Conservation (phyloP, 2,113 vertebrate genomes). For the Sander lucioperca region DNA sequence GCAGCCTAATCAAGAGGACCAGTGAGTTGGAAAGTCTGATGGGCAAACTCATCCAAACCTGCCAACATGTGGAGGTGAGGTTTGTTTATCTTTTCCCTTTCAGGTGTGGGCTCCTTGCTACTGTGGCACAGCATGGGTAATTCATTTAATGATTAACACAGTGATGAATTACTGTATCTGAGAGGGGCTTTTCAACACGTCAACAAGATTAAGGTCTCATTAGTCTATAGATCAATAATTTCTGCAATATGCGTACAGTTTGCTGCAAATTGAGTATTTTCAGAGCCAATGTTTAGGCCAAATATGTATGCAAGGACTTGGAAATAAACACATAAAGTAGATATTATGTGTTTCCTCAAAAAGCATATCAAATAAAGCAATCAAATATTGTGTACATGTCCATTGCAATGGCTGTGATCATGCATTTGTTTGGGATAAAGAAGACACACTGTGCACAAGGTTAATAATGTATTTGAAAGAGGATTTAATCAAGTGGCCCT, state of each 20-base stretch:
- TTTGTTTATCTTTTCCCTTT: constrained; percentile 55
- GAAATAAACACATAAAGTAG: not conserved
- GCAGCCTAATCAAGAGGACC: constrained; percentile 98
- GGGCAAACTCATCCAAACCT: constrained; percentile 98
- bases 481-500: not conserved
- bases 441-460: constrained; percentile 11
- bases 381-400: not conserved
- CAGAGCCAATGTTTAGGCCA: not conserved
- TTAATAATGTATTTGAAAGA: not conserved
- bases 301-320: not conserved
- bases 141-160: constrained; percentile 56
- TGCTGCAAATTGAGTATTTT: constrained; percentile 10
- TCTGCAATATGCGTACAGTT: not conserved
- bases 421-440: not conserved
- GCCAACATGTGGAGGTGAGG: constrained; percentile 98
- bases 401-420: not conserved
- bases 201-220: constrained; percentile 51
- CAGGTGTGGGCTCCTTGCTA: constrained; percentile 29
- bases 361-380: constrained; percentile 13
- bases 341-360: constrained; percentile 1
- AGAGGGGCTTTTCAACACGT: constrained; percentile 33
- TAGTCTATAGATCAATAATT: constrained; percentile 23
- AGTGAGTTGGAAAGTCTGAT: constrained; percentile 97
- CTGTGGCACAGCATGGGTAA: constrained; percentile 33
- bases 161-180: constrained; percentile 54